Evolutionary conservation across 2,113 vertebrate genomes (phyloP).

Genomic region (Antennarius striatus): DNA sequence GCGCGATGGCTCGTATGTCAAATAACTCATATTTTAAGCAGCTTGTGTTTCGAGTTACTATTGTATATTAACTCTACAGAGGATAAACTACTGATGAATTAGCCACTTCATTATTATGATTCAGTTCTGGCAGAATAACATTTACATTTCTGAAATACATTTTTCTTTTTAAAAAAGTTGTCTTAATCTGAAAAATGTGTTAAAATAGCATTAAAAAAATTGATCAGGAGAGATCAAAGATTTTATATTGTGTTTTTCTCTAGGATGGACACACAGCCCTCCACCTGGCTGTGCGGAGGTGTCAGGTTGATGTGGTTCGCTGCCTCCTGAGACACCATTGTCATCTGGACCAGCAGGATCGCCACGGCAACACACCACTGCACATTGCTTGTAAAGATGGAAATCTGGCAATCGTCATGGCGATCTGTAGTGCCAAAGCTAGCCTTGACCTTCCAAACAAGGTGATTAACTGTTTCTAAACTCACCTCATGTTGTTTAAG

Average conservation of each 20-base stretch:
- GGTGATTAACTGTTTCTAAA: constrained; percentile 68
- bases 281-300: constrained; percentile 92
- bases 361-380: constrained; percentile 92
- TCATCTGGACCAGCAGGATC: constrained; percentile 89
- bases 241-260: constrained; percentile 36
- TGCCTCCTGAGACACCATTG: constrained; percentile 86
- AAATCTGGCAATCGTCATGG: constrained; percentile 86
- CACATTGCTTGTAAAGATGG: constrained; percentile 97
- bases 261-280: constrained; percentile 96
- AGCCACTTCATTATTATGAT: no score
- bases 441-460: constrained; percentile 91
- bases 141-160: no score
- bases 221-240: neutral
- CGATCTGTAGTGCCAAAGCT: constrained; percentile 86
- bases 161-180: no score
- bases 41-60: no score
- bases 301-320: constrained; percentile 94
- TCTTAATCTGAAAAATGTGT: no score
- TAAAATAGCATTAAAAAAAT: no score
- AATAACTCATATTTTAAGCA: no score
- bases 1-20: no score
- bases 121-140: no score
- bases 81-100: no score
- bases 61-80: no score
- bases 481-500: neutral